Conservation (phyloP, 1,140 invertebrate species). For the Drosophila bipectinata region DNA sequence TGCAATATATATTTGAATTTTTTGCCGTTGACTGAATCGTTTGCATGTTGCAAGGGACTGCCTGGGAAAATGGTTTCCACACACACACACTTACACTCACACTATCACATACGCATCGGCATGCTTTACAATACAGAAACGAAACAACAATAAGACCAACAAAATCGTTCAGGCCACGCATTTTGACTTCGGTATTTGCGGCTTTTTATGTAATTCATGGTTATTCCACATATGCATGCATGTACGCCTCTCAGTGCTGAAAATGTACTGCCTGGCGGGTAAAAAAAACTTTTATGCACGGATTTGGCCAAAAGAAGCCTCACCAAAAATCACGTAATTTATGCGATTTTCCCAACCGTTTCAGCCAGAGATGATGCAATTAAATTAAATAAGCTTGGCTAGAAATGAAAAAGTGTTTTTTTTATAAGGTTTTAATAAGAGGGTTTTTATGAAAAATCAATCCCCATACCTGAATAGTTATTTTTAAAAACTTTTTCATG, state of each 20-base stretch:
- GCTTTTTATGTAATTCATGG: conserved; percentile 83
- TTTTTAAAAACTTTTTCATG: no score
- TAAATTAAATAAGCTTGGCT: conserved; percentile 38
- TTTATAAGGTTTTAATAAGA: no score
- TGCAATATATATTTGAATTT: conserved; percentile 79
- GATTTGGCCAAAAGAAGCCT: conserved; percentile 68
- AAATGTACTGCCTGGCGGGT: conserved; percentile 51
- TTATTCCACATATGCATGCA: conserved; percentile 57
- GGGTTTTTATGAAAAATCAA: no score
- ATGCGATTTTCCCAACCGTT: conserved; percentile 62
- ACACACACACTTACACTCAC: background rate
- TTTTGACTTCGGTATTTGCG: conserved; percentile 82
- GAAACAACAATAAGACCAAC: conserved; percentile 13
- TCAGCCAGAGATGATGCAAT: conserved; percentile 54
- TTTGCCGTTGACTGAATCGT: conserved; percentile 40
- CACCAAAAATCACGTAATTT: conserved; percentile 79
- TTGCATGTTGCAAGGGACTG: conserved; percentile 54
- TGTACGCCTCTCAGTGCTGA: conserved; percentile 13
- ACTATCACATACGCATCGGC: conserved; percentile 34
- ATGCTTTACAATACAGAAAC: conserved; percentile 51
- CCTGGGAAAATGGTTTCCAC: conserved; percentile 45
- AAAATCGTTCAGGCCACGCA: conserved; percentile 66
- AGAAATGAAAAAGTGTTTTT: background rate
- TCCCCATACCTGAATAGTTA: no score
- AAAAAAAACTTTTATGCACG: conserved; percentile 43